Base-by-base conservation (phyloP, 2,888 invertebrate genomes). In the Xestia c-nigrum region DNA sequence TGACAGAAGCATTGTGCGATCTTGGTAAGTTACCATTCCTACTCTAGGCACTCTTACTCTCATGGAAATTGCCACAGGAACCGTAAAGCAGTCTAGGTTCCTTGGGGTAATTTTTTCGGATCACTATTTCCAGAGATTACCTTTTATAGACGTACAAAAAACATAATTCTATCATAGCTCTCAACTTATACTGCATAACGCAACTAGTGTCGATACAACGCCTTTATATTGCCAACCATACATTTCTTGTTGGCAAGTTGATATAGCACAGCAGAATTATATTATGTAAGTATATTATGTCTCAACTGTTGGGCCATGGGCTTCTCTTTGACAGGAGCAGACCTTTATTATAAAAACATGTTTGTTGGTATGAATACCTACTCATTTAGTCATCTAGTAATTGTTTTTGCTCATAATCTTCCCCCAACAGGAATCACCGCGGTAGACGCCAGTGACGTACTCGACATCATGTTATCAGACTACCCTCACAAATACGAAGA, bases 401-500 rank as follows among this genome's bases (percentile, higher is more conserved):
- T 2, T 2, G 5, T 12, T 66, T 38, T 55, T 19, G 52, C 50
- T 72, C 12, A 74, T 57, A 59, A 59, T 47, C 43, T 57, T 47
- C n/a, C 12, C 52, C 43, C 10, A 63, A 65, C 83, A 97, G 98
- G 99, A 85, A 96, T 99, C 86, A 99, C 99, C 3, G 99, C 99
- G 1, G 98, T 99, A 9, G 98, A 98, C 90, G 99, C 98, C 81
- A 98, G 99, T 69, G 99, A 99, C 94, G 99, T 99, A 69, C 97
- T 99, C 87, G 99, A 99, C 92, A 98, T 99, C 76, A 99, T 99
- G 99, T 98, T 98, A 86, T 98, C 98, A 52, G 99, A 99, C 95
- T 99, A 99, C 94, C 99, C 99, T 65, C 98, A 98, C 81, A 99
- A 99, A 91, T 99, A 99, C 92, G 98, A 99, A 93, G 99, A 99